These are phyloP conservation scores for Pituophis catenifer DNA, from an alignment of 2,113 vertebrate species.

Conservation along the genomic window DNA sequence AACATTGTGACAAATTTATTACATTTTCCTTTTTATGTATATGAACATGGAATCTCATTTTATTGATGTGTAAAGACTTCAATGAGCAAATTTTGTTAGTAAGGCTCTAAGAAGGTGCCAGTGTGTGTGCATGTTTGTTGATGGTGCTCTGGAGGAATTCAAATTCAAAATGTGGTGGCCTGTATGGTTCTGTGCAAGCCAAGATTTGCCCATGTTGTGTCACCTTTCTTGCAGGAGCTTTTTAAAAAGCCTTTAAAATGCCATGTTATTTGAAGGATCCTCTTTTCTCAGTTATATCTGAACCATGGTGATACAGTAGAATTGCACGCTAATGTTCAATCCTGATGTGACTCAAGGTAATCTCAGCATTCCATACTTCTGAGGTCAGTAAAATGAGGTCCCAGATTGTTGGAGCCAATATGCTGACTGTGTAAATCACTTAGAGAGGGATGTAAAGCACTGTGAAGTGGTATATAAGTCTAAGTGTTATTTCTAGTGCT, in stretches of 20 bases:
- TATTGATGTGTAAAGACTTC: background rate
- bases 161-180: background rate
- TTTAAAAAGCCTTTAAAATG: background rate
- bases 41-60: background rate
- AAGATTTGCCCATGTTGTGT: background rate
- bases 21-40: background rate
- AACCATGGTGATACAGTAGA: background rate
- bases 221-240: background rate
- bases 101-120: background rate
- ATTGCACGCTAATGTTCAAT: background rate
- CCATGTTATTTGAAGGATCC: background rate
- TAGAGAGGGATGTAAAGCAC: too few species aligned
- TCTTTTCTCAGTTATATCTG: background rate
- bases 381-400: too few species aligned
- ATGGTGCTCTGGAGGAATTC: background rate
- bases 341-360: background rate
- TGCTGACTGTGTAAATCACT: too few species aligned
- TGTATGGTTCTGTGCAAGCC: too few species aligned
- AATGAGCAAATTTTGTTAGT: background rate
- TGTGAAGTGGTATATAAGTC: too few species aligned
- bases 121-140: background rate
- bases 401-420: too few species aligned
- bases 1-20: background rate
- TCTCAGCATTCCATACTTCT: too few species aligned
- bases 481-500: too few species aligned